Base-by-base conservation (phyloP, 1,140 invertebrate genomes). In the Zeugodacus cucurbitae region DNA sequence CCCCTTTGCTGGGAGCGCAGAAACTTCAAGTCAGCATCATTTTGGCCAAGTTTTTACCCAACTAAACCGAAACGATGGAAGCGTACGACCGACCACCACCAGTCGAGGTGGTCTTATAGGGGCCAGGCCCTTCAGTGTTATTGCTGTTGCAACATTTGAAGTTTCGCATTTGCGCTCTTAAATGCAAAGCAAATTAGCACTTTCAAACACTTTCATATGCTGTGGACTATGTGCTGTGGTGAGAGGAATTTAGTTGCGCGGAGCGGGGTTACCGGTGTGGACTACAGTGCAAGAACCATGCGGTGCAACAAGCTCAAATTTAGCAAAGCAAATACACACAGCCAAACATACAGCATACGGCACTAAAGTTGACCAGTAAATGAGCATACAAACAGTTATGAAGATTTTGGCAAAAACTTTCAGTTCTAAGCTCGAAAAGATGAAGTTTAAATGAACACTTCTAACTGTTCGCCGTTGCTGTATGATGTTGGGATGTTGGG, bases 181-280 rank as follows among this genome's bases (percentile, higher is more conserved):
- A 67, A 67, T 67, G 62, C 14, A 29, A 67, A 67, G 62, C n/a
- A 67, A 67, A 67, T 62, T 62, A 62, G 26, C n/a, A 62, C 26
- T 67, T 67, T 67, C 62, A 32, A 67, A 67, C 62, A 67, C 62
- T 67, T 67, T 67, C n/a, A 34, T 67, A 67, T 67, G 62, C 62
- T 34, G 14, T 34, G 14, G 26, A 34, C n/a, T 34, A 32, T 29
- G 17, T 67, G 62, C 7, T 54, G 48, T 4, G 48, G 14, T 54
- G 48, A 54, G 48, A 17, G 3, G 48, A 54, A 54, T 14, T 1
- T 1, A 54, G 48, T 54, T 17, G 58, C 10, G 29, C 29, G 26
- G 29, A 34, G 62, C 0, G 26, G 11, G 14, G 29, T 26, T 29
- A 32, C 3, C n/a, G n/a, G 29, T 32, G n/a, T 29, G 10, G n/a